phyloP scores from a whole-genome alignment of 2,113 vertebrate species.

The Trichomycterus rosablanca region DNA sequence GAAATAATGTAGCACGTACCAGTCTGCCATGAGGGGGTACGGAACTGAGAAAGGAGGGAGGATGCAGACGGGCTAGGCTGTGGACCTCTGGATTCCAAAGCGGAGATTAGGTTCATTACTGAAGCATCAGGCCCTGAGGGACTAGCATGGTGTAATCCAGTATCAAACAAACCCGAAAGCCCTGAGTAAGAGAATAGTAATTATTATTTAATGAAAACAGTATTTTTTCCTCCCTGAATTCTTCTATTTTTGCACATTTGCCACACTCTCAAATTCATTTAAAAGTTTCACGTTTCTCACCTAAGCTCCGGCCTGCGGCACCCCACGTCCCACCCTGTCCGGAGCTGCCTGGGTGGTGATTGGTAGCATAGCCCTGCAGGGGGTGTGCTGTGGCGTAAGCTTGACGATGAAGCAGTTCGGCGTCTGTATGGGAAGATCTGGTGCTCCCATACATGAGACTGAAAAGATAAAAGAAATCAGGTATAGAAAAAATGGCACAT shows the following conservation, averaged over 20 bases:
- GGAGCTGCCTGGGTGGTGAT: constrained; percentile 82
- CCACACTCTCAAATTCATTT: too few relatives aligned
- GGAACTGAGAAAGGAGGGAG: constrained; percentile 87
- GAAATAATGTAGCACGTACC: constrained; percentile 58
- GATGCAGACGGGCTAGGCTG: constrained; percentile 83
- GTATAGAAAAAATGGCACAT: background rate
- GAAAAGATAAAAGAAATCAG: constrained; percentile 7
- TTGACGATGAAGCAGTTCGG: constrained; percentile 84
- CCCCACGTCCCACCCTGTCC: constrained; percentile 62
- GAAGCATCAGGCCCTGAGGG: constrained; percentile 78
- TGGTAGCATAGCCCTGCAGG: constrained; percentile 85
- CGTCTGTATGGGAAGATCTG: constrained; percentile 82
- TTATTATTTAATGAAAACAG: too few relatives aligned
- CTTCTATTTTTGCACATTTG: too few relatives aligned
- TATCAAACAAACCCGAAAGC: constrained; percentile 83
- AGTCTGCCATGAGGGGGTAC: constrained; percentile 86
- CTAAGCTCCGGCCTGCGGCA: constrained; percentile 62
- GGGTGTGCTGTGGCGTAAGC: constrained; percentile 80
- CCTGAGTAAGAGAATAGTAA: constrained; percentile 55
- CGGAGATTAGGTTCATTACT: constrained; percentile 90
- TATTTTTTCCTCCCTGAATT: too few relatives aligned
- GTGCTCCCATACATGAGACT: constrained; percentile 88
- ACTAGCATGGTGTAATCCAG: constrained; percentile 80
- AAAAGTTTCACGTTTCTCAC: constrained; percentile 46
- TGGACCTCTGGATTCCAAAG: constrained; percentile 82